These are phyloP conservation scores for Acholoe squamosa DNA, from an alignment of 2,888 invertebrate genomes.

Conservation along the genomic window DNA sequence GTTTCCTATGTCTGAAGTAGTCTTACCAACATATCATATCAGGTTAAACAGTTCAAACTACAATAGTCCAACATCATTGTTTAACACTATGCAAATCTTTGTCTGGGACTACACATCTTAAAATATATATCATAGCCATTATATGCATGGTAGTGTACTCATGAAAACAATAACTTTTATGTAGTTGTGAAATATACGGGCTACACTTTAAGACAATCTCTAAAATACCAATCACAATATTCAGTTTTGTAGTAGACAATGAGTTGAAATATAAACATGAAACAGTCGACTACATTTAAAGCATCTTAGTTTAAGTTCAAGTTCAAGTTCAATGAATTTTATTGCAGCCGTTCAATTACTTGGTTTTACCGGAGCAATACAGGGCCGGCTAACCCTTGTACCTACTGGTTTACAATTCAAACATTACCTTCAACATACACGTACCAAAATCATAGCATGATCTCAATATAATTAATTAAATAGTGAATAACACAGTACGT, in stretches of 20 bases:
- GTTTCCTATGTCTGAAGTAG: not conserved
- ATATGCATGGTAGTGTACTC: not conserved
- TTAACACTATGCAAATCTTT: constrained; percentile 14
- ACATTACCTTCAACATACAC: too few relatives aligned
- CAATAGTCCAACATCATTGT: not conserved
- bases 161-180: constrained; percentile 34
- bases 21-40: constrained; percentile 2
- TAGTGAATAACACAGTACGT: too few relatives aligned
- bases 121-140: constrained; percentile 15
- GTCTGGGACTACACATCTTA: constrained; percentile 19
- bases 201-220: constrained; percentile 44
- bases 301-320: too few relatives aligned
- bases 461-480: too few relatives aligned
- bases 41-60: constrained; percentile 19
- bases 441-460: too few relatives aligned
- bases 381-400: too few relatives aligned
- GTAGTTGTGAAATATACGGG: constrained; percentile 27
- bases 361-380: too few relatives aligned
- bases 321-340: too few relatives aligned
- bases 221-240: constrained; percentile 55
- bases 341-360: too few relatives aligned
- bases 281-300: constrained; percentile 51
- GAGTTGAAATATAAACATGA: constrained; percentile 38
- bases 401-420: too few relatives aligned
- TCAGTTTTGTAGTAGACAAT: constrained; percentile 30